These are phyloP conservation scores for Apodemus agrarius DNA, from an alignment of 2,797 vertebrate genomes.

Conservation along the genomic window DNA sequence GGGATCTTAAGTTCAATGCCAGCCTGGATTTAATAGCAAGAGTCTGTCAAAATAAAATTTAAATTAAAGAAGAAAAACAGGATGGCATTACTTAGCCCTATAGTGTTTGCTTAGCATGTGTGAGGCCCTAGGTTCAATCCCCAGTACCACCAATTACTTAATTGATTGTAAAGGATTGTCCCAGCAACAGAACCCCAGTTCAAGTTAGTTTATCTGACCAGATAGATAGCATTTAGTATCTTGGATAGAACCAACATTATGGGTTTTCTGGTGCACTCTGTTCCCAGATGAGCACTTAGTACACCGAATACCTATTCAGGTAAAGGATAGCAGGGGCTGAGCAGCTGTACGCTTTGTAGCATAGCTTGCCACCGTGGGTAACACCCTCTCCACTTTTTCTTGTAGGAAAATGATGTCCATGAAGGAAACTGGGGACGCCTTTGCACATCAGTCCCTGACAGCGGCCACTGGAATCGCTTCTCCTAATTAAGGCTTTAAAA, in stretches of 20 bases:
- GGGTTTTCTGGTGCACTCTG: neutral
- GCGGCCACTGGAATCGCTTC: neutral
- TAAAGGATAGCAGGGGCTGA: neutral
- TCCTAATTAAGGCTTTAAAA: neutral
- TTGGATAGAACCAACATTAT: neutral
- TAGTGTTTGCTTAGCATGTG: neutral
- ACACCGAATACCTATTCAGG: fast-evolving
- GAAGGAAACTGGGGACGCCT: neutral
- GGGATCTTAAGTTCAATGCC: neutral
- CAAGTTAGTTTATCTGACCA: constrained; percentile 4
- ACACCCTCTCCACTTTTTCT: neutral
- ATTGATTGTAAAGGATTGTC: neutral
- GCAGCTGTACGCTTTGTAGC: neutral
- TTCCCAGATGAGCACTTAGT: neutral
- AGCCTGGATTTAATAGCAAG: neutral
- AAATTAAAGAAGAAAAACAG: neutral
- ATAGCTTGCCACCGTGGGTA: no score
- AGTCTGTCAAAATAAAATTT: neutral
- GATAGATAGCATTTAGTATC: neutral
- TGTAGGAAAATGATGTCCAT: neutral
- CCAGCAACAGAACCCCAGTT: neutral
- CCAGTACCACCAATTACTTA: neutral
- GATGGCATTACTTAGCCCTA: neutral
- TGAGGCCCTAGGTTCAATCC: neutral
- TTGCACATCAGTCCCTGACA: neutral